Percentiles rank a stretch among this genome's conserved stretches.
Evolutionary conservation across 2,797 vertebrate genomes (phyloP).

Genomic region (Salmo trutta): DNA sequence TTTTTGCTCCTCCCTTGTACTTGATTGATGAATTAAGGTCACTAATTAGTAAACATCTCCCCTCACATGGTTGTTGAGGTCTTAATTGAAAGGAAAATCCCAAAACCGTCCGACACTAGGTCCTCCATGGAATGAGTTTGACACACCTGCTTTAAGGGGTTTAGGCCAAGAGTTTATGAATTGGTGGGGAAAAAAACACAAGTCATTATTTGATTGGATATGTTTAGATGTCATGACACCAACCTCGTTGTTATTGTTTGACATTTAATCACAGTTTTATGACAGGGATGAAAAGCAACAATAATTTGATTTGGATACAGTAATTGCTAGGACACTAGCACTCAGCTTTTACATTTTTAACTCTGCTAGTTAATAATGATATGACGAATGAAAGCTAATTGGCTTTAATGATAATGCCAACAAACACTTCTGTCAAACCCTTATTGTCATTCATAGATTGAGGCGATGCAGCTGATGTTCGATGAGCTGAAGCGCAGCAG

Average conservation of each 20-base stretch:
- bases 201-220: background rate
- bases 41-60: too few species aligned
- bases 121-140: too few species aligned
- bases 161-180: too few species aligned
- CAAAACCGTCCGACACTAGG: too few species aligned
- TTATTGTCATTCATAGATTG: conserved; percentile 61
- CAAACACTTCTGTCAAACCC: background rate
- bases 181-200: background rate
- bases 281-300: background rate
- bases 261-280: background rate
- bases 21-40: too few species aligned
- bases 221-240: background rate
- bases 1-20: too few species aligned
- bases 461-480: conserved; percentile 52
- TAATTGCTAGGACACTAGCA: background rate
- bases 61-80: too few species aligned
- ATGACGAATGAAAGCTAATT: background rate
- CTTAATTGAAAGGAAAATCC: too few species aligned
- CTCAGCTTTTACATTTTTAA: background rate
- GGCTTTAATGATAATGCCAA: background rate
- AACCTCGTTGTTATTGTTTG: background rate
- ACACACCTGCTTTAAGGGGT: too few species aligned
- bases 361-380: background rate
- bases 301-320: background rate
- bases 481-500: conserved; percentile 66